Conservation (phyloP, 1,140 invertebrate genomes). For the Drosophila fuyamai region DNA sequence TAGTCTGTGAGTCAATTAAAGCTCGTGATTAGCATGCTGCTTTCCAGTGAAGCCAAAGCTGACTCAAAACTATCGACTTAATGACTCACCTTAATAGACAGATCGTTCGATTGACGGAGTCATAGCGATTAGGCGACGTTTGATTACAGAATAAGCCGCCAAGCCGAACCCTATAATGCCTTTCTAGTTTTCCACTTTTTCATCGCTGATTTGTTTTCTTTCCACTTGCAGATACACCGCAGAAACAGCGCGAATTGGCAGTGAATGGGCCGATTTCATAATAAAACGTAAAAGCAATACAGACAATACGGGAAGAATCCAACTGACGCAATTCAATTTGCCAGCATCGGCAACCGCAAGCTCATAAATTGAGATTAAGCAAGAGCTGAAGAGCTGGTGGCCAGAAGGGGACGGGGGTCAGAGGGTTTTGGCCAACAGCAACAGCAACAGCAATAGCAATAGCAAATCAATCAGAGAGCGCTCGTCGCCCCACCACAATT, state of each 20-base stretch:
- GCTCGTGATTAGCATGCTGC: conserved; percentile 53
- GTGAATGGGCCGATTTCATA: conserved; percentile 76
- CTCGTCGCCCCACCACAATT: conserved; percentile 66
- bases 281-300: conserved; percentile 63
- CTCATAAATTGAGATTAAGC: conserved; percentile 81
- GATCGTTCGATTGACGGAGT: conserved; percentile 29
- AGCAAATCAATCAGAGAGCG: conserved; percentile 76
- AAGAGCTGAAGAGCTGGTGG: conserved; percentile 35
- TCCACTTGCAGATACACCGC: conserved; percentile 55
- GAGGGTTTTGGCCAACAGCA: conserved; percentile 25
- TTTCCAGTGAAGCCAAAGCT: conserved; percentile 59
- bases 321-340: conserved; percentile 82
- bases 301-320: conserved; percentile 30
- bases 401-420: not conserved
- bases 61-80: conserved; percentile 57
- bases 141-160: conserved; percentile 55
- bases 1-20: conserved; percentile 51
- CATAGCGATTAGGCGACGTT: conserved; percentile 41
- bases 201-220: conserved; percentile 23
- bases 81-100: conserved; percentile 62
- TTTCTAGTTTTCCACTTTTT: conserved; percentile 50
- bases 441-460: conserved; percentile 64
- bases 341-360: conserved; percentile 59
- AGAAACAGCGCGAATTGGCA: conserved; percentile 58
- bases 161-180: conserved; percentile 33